phyloP scores from a whole-genome alignment of 2,113 vertebrate species.

The Romanogobio albipinnatus region DNA sequence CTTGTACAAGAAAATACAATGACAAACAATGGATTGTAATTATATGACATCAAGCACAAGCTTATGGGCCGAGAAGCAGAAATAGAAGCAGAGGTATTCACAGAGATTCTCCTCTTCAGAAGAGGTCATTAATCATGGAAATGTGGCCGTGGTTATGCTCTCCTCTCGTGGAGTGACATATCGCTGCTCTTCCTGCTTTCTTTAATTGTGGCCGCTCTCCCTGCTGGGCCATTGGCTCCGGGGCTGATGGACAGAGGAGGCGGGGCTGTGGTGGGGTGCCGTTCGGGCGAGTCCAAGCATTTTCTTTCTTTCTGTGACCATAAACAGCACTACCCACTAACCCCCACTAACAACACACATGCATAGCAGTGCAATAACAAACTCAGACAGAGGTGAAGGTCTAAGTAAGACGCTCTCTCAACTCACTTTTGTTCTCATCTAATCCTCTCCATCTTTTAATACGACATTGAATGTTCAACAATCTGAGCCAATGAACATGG shows the following conservation, averaged over 20 bases:
- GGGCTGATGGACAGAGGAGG: constrained; percentile 61
- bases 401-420: constrained; percentile 43
- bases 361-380: constrained; percentile 52
- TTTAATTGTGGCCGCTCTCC: constrained; percentile 47
- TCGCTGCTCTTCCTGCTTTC: constrained; percentile 58
- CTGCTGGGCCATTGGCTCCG: constrained; percentile 66
- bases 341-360: constrained; percentile 26
- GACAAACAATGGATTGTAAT: constrained; percentile 59
- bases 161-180: constrained; percentile 56
- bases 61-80: constrained; percentile 52
- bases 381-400: constrained; percentile 75
- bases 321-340: constrained; percentile 32
- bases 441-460: neutral
- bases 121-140: constrained; percentile 63
- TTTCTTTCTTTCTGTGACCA: constrained; percentile 62
- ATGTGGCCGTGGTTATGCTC: constrained; percentile 56
- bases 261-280: constrained; percentile 63
- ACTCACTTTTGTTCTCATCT: neutral
- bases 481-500: neutral
- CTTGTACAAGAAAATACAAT: constrained; percentile 48
- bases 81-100: constrained; percentile 55
- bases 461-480: neutral
- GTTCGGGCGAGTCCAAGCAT: constrained; percentile 61
- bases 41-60: constrained; percentile 58
- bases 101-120: constrained; percentile 52